Percentiles rank a stretch among this genome's conserved stretches.
These are phyloP conservation scores for Nettapus auritus DNA, from an alignment of 2,113 vertebrate genomes.

Conservation along the genomic window DNA sequence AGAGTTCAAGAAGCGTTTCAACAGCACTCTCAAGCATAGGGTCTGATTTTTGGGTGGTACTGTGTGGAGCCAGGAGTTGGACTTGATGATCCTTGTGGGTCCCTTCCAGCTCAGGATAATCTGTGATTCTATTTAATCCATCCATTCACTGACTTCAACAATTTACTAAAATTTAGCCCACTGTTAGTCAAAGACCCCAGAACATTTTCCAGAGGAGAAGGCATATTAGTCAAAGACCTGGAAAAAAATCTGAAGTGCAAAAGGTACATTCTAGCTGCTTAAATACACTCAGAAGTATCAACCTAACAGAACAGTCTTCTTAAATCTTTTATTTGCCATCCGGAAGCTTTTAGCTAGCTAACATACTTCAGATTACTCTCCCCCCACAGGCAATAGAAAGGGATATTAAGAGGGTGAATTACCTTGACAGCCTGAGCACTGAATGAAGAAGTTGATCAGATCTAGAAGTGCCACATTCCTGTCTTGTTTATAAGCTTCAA, in stretches of 20 bases:
- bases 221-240: neutral
- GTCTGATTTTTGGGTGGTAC: neutral
- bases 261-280: neutral
- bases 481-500: constrained; percentile 85
- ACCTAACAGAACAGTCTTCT: neutral
- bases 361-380: neutral
- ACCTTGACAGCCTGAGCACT: constrained; percentile 93
- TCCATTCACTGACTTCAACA: neutral
- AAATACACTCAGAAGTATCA: neutral
- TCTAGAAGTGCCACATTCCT: constrained; percentile 88
- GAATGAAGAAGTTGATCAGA: constrained; percentile 94
- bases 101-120: neutral
- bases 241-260: neutral
- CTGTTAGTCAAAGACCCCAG: neutral
- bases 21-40: neutral
- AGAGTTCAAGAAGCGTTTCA: neutral
- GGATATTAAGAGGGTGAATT: neutral
- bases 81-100: neutral
- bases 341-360: neutral
- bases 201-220: neutral
- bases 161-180: neutral
- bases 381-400: neutral
- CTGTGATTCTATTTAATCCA: neutral
- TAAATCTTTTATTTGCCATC: neutral
- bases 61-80: neutral